Base-by-base conservation (phyloP, 2,113 vertebrate species). In the Cebidichthys violaceus region DNA sequence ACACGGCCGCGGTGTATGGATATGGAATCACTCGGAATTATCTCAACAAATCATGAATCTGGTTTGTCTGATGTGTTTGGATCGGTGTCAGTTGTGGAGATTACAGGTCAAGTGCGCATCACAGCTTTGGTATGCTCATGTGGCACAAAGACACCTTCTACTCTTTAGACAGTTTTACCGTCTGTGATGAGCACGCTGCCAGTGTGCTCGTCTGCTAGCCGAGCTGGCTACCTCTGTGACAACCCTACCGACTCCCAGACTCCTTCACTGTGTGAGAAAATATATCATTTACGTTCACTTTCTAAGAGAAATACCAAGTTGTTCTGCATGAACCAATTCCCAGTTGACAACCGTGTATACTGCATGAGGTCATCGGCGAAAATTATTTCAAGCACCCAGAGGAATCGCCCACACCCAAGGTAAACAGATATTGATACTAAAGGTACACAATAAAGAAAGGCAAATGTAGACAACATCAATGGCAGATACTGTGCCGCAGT, bases 381-480 rank as follows among this genome's bases (percentile, higher is more conserved):
- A 90, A 91, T 89, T 39, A 59, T 90, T 91, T 81, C 65, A 88
- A 89, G 86, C 77, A 50, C 92, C 87, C 86, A 66, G 29, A 90
- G 89, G 92, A 92, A 18, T 89, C 85, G 2, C 66, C 87, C 86
- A 88, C 91, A 37, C 88, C 91, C 90, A 92, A 92, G 72, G 80
- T 87, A 92, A 94, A 94, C 84, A 92, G 89, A 92, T 89, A 93
- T 86, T 87, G 92, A 93, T 94, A 89, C 91, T 69, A 75, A 88
- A 90, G 62, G 80, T 88, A 92, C 91, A 94, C 86, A 93, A 70
- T 71, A 67, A 72, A 69, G 69, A 70, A 59, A 55, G 84, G 78
- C 85, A 64, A 52, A 89, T 70, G 70, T 35, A 71, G 81, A 75
- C 86, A 61, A 85, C 81, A 88, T 89, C 89, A 91, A 84, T 85